Evolutionary conservation across 2,888 invertebrate species (phyloP).

Genomic region (Pilophorus perplexus): DNA sequence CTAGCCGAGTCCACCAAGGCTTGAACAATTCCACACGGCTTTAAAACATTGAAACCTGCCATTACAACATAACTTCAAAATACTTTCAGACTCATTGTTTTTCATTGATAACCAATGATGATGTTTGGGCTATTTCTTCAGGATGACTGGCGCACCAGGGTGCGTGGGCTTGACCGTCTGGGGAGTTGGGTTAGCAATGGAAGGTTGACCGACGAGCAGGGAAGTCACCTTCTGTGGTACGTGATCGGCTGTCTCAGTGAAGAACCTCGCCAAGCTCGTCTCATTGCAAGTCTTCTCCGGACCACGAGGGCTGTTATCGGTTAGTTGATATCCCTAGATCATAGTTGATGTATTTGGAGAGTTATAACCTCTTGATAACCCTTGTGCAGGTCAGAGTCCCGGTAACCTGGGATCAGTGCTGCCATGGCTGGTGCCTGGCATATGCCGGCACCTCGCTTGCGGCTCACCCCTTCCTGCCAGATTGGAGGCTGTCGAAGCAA

Average conservation of each 20-base stretch:
- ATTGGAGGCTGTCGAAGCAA: constrained; percentile 47
- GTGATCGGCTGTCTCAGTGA: constrained; percentile 59
- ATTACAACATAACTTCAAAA: too few relatives aligned
- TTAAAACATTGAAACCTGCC: too few relatives aligned
- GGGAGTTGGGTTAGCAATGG: constrained; percentile 55
- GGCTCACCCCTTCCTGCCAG: constrained; percentile 45
- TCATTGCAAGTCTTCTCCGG: constrained; percentile 54
- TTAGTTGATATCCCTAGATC: background rate
- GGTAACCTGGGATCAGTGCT: constrained; percentile 38
- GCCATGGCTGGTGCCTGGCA: constrained; percentile 41
- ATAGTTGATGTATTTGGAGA: background rate
- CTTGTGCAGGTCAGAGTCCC: constrained; percentile 12
- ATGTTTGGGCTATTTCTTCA: constrained; percentile 49
- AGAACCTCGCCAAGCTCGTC: constrained; percentile 58
- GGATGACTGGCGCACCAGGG: constrained; percentile 60
- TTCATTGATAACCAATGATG: too few relatives aligned
- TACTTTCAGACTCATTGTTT: too few relatives aligned
- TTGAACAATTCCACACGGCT: too few relatives aligned
- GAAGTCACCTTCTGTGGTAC: constrained; percentile 63
- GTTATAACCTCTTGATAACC: background rate
- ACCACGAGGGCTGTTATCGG: constrained; percentile 48
- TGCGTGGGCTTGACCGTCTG: constrained; percentile 61
- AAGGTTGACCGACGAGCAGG: constrained; percentile 60
- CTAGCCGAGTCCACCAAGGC: too few relatives aligned
- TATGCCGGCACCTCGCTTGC: constrained; percentile 43